These are phyloP conservation scores for Bothrops jararaca DNA, from an alignment of 2,113 vertebrate species.

Conservation along the genomic window DNA sequence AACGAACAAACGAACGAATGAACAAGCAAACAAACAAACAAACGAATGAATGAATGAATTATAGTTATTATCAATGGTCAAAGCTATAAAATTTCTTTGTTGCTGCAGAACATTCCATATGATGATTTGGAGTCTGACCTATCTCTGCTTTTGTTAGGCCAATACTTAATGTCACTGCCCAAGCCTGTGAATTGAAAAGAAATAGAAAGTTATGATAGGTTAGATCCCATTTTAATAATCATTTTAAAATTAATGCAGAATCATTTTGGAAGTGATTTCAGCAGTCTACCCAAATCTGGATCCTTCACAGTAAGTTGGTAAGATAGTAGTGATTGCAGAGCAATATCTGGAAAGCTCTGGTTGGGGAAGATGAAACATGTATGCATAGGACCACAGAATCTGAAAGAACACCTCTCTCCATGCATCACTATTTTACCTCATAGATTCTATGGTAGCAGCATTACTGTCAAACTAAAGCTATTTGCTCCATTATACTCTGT, in stretches of 20 bases:
- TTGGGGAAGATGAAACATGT: neutral
- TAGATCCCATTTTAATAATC: neutral
- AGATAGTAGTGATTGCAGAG: neutral
- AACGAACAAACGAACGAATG: neutral
- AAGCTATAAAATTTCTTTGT: neutral
- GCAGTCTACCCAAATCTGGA: neutral
- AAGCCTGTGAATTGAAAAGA: neutral
- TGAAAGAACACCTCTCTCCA: neutral
- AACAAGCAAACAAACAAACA: no score
- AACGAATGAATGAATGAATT: neutral
- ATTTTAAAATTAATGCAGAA: neutral
- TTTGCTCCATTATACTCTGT: neutral
- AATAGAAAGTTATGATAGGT: neutral
- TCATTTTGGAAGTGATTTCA: neutral
- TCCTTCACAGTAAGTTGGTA: neutral
- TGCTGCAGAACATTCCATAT: neutral
- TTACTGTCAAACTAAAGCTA: neutral
- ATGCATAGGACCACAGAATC: neutral
- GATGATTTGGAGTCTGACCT: neutral
- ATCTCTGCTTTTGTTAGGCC: neutral
- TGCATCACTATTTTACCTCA: neutral
- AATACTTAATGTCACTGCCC: neutral
- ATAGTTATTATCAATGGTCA: neutral
- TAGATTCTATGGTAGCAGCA: neutral
- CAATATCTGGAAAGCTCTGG: neutral